Evolutionary conservation across 2,888 invertebrate species (phyloP).

Genomic region (Lasioglossum villosulum): DNA sequence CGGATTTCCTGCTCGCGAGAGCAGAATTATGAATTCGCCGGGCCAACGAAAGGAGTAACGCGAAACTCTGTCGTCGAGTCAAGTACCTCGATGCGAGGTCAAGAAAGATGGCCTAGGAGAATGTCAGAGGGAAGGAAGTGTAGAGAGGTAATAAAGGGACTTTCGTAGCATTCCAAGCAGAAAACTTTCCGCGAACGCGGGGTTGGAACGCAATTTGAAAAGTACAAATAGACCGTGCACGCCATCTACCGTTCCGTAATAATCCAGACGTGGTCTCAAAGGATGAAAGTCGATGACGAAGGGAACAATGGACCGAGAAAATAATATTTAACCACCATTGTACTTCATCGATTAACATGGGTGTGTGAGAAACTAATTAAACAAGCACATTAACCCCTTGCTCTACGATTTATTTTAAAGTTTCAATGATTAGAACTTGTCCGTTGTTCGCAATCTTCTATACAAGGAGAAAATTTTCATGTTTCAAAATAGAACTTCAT

Average conservation of each 20-base stretch:
- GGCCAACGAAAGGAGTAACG: constrained; percentile 44
- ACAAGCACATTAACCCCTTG: too few species aligned
- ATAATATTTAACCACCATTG: background rate
- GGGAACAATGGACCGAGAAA: background rate
- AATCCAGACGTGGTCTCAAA: constrained; percentile 6
- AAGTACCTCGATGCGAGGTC: constrained; percentile 50
- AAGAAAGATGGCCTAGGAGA: constrained; percentile 50
- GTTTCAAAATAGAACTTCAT: too few species aligned
- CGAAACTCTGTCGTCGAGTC: constrained; percentile 59
- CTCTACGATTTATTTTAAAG: too few species aligned
- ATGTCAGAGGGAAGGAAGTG: constrained; percentile 40
- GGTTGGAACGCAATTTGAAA: constrained; percentile 42
- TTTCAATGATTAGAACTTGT: too few species aligned
- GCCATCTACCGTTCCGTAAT: constrained; percentile 2
- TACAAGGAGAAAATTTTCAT: too few species aligned
- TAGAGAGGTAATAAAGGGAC: constrained; percentile 66
- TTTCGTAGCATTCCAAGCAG: constrained; percentile 61
- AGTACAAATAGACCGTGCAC: constrained; percentile 47
- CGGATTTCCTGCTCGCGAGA: background rate
- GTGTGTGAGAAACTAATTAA: too few species aligned
- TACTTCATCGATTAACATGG: background rate
- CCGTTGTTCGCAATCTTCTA: too few species aligned
- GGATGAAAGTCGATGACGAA: background rate
- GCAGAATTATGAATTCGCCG: constrained; percentile 41
- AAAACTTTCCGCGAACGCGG: constrained; percentile 58